A percentile compares a stretch with the other conserved stretches of the same genome.
Evolutionary conservation across 37 sponge, comb jelly and placozoan genomes (phyloP).

Genomic region (Cladorhizidae sp.): DNA sequence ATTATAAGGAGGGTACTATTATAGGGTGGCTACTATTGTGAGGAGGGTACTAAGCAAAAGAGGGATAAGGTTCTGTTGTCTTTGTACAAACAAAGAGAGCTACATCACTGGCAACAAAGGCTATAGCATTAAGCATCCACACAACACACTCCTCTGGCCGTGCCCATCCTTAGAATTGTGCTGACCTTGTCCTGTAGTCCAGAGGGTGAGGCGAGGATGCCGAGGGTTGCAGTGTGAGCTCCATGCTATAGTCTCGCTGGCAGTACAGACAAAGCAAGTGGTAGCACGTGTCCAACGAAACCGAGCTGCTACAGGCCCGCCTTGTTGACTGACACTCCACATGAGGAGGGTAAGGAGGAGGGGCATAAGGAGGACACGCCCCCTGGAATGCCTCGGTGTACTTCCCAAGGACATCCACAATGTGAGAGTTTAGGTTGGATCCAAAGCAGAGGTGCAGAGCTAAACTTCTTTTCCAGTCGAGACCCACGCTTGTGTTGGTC

Average conservation of each 20-base stretch:
- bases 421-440: neutral
- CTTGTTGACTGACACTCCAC: neutral
- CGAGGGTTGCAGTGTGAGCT: slow-evolving; percentile 55
- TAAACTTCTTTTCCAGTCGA: slow-evolving; percentile 80
- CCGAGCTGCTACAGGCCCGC: neutral
- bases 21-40: no score
- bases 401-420: slow-evolving; percentile 10
- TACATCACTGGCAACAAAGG: no score
- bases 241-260: slow-evolving; percentile 46
- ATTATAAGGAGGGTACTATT: no score
- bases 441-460: slow-evolving; percentile 78
- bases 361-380: slow-evolving; percentile 17
- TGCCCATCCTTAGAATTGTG: neutral
- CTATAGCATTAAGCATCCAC: no score
- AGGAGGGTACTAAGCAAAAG: no score
- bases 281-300: slow-evolving; percentile 63
- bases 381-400: slow-evolving; percentile 37
- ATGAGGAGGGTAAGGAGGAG: slow-evolving; percentile 35
- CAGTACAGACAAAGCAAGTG: slow-evolving; percentile 75
- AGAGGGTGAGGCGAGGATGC: slow-evolving; percentile 64
- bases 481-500: slow-evolving; percentile 48
- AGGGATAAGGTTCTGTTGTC: no score
- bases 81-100: no score
- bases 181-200: slow-evolving; percentile 83
- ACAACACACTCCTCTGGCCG: no score